Percentiles rank a stretch among this genome's conserved stretches.
Conservation (phyloP, 2,113 vertebrate species). For the Oreochromis tanganicae region DNA sequence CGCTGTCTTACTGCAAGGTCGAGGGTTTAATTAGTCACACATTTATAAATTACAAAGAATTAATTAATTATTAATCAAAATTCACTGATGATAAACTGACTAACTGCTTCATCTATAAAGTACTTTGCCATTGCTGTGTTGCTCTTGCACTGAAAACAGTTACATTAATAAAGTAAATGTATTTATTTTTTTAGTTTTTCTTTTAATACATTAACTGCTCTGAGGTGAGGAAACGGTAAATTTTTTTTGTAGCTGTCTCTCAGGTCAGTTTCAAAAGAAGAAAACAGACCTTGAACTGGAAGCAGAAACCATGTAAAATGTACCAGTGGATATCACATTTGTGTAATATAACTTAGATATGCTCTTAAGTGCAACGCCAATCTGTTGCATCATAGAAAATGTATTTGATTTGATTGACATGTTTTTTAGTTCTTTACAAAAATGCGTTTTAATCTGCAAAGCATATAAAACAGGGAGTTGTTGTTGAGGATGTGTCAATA, state of each 20-base stretch:
- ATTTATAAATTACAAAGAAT: neutral
- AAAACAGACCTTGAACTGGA: neutral
- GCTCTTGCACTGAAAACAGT: neutral
- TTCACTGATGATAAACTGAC: neutral
- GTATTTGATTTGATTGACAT: neutral
- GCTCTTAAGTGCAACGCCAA: too few species aligned
- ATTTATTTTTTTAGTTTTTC: rapidly evolving
- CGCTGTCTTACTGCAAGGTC: neutral
- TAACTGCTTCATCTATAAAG: neutral
- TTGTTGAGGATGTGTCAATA: neutral
- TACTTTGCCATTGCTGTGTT: neutral
- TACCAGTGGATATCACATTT: neutral
- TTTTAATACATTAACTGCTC: neutral
- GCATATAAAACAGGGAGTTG: neutral
- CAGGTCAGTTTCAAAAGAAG: neutral
- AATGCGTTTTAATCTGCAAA: neutral
- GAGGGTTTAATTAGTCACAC: neutral
- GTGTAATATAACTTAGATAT: neutral
- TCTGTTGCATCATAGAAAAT: neutral
- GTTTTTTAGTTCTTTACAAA: neutral
- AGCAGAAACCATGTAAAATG: neutral
- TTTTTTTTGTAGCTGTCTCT: neutral
- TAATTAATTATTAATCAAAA: neutral
- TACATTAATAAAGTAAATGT: neutral
- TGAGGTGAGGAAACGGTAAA: neutral